Evolutionary conservation across 2,113 vertebrate genomes (phyloP).

Genomic region (Garra rufa): DNA sequence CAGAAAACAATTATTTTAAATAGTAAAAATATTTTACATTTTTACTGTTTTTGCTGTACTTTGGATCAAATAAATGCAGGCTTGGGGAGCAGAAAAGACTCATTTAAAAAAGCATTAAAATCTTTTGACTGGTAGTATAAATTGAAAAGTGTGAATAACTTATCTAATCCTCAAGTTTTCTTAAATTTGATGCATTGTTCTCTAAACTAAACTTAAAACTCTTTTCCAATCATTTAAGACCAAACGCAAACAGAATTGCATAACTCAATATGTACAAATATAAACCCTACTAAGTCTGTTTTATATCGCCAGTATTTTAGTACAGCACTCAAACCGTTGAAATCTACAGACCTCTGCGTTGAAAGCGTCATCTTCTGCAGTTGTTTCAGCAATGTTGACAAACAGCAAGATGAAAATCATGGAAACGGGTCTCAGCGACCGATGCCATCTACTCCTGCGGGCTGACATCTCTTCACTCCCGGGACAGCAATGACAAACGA

Average conservation of each 20-base stretch:
- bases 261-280: background rate
- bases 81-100: no score
- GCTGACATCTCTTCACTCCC: slow-evolving; percentile 21
- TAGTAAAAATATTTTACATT: no score
- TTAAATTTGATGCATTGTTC: background rate
- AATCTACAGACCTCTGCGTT: slow-evolving; percentile 70
- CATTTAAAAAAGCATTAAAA: no score
- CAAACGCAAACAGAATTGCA: background rate
- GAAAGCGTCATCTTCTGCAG: slow-evolving; percentile 66
- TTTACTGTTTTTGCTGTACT: no score
- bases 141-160: background rate
- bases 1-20: no score
- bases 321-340: background rate
- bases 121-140: background rate
- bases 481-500: background rate
- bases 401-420: slow-evolving; percentile 33
- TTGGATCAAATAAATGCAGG: no score
- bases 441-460: background rate
- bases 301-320: background rate
- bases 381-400: slow-evolving; percentile 40
- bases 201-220: background rate
- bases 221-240: background rate
- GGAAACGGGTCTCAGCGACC: slow-evolving; percentile 38
- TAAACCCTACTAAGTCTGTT: background rate
- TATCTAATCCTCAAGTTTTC: background rate